phyloP scores from a whole-genome alignment of 2,797 vertebrate species.

The Manis javanica region DNA sequence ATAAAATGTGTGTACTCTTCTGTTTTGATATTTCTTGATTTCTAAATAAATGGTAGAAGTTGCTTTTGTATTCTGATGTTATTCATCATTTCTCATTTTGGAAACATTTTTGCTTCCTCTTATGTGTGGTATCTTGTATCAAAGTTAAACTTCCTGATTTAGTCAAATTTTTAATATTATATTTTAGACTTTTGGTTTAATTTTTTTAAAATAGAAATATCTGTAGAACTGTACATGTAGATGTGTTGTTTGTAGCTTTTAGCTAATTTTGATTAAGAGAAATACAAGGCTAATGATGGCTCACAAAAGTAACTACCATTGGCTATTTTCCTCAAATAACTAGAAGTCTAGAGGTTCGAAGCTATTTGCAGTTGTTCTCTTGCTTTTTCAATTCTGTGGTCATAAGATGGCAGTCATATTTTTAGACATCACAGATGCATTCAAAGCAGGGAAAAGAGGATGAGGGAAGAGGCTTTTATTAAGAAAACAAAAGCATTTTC shows the following conservation, averaged over 20 bases:
- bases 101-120: not conserved
- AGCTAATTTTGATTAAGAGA: conserved; percentile 39
- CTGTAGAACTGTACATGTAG: not conserved
- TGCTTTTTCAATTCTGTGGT: not conserved
- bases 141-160: conserved; percentile 32
- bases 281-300: not conserved
- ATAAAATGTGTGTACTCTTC: conserved; percentile 12
- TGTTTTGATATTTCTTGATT: conserved; percentile 30
- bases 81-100: conserved; percentile 46
- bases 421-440: not conserved
- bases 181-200: conserved; percentile 27
- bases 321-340: not conserved
- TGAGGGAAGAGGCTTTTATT: not conserved
- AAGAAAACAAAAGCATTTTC: conserved; percentile 20
- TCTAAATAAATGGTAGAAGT: not conserved
- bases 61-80: conserved; percentile 41
- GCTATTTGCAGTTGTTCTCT: not conserved
- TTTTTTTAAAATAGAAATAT: conserved; percentile 30
- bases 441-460: not conserved
- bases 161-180: not conserved
- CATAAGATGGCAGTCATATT: not conserved
- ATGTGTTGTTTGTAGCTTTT: conserved; percentile 7
- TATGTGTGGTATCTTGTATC: not conserved
- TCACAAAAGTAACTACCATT: not conserved
- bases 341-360: not conserved